Base-by-base conservation (phyloP, 1,140 invertebrate species). In the Apocrypta bakeri region DNA sequence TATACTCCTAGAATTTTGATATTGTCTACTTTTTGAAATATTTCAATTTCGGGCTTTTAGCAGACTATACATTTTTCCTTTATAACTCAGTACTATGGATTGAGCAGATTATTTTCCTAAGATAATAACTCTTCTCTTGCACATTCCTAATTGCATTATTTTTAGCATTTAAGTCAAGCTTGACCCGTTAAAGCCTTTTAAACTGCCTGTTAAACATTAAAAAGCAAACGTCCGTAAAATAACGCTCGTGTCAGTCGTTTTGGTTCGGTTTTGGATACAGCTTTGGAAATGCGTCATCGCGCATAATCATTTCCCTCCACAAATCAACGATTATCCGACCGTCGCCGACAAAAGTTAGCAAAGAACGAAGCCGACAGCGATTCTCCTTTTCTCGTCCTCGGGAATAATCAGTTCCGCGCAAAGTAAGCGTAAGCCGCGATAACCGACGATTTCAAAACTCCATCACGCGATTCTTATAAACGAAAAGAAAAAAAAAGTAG, bases 401-500 rank as follows among this genome's bases (percentile, higher is more conserved):
- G 24, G 14, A 37, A 72, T 72, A 37, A 73, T 73, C 71, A 73
- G 42, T 73, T 73, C 71, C 6, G 24, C 29, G 68, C 21, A 8
- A 27, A 42, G 37, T 17, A 27, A 14, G 27, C 29, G 24, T 73
- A 48, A 73, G 17, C 71, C n/a, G 21, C n/a, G 9, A 73, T 40
- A 25, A 73, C 33, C 24, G 37, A 9, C 71, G 24, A 42, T 42
- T 73, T 73, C 24, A 25, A 40, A 42, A 40, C 71, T 72, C 33
- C 69, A 72, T 72, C 25, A 17, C 7, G 63, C 24, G 64, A 17
- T 56, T 17, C 48, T 17, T 9, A 29, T n/a, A 64, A 64, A 2
- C 63, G 17, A 66, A 66, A 14, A 29, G 9, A 6, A 24, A 66
- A 2, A 17, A 66, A 66, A 17, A 8, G 33, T 37, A 25, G n/a